Percentiles rank a stretch among this genome's conserved stretches.
Conservation (phyloP, 2,113 vertebrate species). For the Potamarius usumacintae region DNA sequence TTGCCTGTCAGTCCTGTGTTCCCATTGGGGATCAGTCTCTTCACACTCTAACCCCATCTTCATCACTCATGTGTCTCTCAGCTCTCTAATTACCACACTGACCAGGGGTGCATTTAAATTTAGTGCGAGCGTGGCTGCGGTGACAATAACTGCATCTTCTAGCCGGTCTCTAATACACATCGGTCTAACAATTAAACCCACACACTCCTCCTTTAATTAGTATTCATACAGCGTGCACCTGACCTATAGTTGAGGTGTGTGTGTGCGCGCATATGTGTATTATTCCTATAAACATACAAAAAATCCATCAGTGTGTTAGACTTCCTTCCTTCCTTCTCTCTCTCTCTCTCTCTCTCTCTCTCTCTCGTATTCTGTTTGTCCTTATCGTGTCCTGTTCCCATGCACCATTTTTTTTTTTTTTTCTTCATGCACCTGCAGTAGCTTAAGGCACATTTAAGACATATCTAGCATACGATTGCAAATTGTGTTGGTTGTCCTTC, state of each 20-base stretch:
- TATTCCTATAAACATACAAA: not conserved
- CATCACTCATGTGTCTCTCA: conserved; percentile 50
- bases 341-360: not conserved
- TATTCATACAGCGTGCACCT: conserved; percentile 82
- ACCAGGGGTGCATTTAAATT: conserved; percentile 92
- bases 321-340: not conserved
- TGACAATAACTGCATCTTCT: conserved; percentile 84
- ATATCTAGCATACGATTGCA: not conserved
- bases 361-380: not conserved
- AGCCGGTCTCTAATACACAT: conserved; percentile 74
- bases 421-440: not conserved
- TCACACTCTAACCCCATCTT: conserved; percentile 45
- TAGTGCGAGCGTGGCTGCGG: conserved; percentile 73
- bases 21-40: conserved; percentile 36
- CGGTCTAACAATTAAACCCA: conserved; percentile 80
- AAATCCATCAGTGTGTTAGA: conserved; percentile 14
- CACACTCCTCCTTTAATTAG: conserved; percentile 87
- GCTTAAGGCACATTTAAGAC: not conserved
- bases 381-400: not conserved
- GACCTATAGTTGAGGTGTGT: conserved; percentile 74
- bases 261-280: not conserved
- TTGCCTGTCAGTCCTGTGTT: conserved; percentile 29
- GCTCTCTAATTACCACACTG: conserved; percentile 94
- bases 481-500: not conserved
- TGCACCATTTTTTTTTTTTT: no score